Evolutionary conservation across 2,113 vertebrate species (phyloP), one percentile per base, ranked within the genome.

Genomic region (Clupea harengus): DNA sequence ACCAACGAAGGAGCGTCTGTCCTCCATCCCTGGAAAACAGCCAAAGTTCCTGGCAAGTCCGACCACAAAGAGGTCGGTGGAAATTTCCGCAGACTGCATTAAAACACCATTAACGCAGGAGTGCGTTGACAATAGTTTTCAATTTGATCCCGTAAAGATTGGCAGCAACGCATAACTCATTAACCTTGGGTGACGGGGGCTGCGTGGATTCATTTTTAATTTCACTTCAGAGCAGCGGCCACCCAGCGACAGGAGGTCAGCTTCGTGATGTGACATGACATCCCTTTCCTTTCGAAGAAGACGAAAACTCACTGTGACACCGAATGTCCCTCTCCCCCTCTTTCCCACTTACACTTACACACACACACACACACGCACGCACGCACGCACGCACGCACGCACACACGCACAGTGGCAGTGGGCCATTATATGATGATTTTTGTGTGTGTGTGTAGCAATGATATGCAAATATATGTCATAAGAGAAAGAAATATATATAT

Each of bases 111-210:
- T 88, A 88, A 81, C 81, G 82, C 81, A 44, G 45, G 86, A 57
- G 60, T 87, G 78, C 83, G 32, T 86, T 86, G 85, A 83, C 81
- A 88, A 90, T 82, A 83, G 81, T 28, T 72, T 88, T 72, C 88
- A 80, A 83, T 88, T 80, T 85, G 83, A 90, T 88, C 67, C 81
- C 52, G 84, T 86, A 83, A 86, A 88, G 88, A 90, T 90, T 86
- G 86, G 83, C 46, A 75, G 86, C 45, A 46, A 84, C 85, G 64
- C 81, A 85, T 86, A 87, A 88, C 85, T 84, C 28, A 82, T 88
- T 88, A 88, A 89, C 88, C 86, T 85, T 82, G 85, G 85, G 86
- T 86, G 82, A 83, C 82, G 82, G 88, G 88, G 85, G 83, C 75
- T 83, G 81, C 60, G 84, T 47, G 83, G 86, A 87, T 87, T 86